Base-by-base conservation (phyloP, 2,888 invertebrate species). In the Luffia ferchaultella region DNA sequence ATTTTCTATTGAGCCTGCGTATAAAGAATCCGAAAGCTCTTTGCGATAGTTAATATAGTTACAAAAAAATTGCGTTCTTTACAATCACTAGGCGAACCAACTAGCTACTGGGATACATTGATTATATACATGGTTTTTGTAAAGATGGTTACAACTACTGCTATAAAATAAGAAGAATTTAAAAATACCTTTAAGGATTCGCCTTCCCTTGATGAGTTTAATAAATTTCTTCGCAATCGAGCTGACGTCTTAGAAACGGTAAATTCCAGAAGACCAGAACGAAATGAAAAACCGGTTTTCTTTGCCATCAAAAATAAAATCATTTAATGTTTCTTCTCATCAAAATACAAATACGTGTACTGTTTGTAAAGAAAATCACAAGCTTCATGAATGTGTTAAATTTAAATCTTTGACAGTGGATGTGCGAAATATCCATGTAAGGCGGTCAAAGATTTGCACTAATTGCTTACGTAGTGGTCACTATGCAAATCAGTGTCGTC, bases 61-160 rank as follows among this genome's bases (percentile, higher is more conserved):
- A 58, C 52, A n/a, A n/a, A n/a, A 56, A 63, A 30, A 49, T 53
- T 63, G 49, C 54, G 59, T 53, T 61, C 64, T 57, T 46, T 60
- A 1, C 17, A 18, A 15, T 55, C 49, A 2, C 46, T 60, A 18
- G 59, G 58, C 0, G 50, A 56, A 42, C 58, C 57, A 1, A 54
- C 54, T 1, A 53, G 56, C 9, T 42, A 56, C 7, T 61, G 59
- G 58, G 58, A 58, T 44, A 51, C 50, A 2, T n/a, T 58, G 2
- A 53, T 60, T 1, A 56, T 60, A 43, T 49, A 51, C 49, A 47
- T 57, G 18, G 19, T 57, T 0, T 40, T 55, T 1, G 12, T 43
- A 1, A 61, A 59, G 45, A 42, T 59, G 42, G 60, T 59, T 20
- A 45, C 49, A 2, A 46, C 46, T 16, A 51, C 51, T 41, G 46